Conservation (phyloP, 2,113 vertebrate genomes). For the Scalopus aquaticus region DNA sequence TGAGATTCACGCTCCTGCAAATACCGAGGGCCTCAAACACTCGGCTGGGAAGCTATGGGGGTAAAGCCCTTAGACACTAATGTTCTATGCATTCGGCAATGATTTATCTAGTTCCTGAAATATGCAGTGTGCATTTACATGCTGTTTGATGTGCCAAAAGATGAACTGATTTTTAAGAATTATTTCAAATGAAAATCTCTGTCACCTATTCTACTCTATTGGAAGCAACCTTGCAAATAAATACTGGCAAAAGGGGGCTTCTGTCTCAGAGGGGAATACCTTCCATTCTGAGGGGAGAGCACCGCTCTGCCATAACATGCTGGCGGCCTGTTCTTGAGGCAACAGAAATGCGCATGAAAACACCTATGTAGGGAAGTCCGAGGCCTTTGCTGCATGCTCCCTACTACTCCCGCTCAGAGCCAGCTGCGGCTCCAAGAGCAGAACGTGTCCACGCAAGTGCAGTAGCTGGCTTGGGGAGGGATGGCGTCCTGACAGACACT, state of each 20-base stretch:
- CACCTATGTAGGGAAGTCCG: not conserved
- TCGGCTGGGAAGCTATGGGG: not conserved
- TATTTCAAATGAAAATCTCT: not conserved
- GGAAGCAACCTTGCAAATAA: not conserved
- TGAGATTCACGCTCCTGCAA: not conserved
- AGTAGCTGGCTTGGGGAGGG: not conserved
- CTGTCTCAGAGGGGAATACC: not conserved
- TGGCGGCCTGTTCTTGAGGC: not conserved
- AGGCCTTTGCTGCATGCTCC: not conserved
- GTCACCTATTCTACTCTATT: not conserved
- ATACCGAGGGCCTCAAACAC: not conserved
- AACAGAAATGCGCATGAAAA: slow-evolving; percentile 3
- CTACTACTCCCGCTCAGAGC: not conserved
- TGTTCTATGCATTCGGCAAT: no score
- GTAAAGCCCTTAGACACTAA: not conserved
- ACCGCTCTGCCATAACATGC: not conserved
- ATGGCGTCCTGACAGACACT: not conserved
- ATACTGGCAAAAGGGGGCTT: not conserved
- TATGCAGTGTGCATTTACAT: not conserved
- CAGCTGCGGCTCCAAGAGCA: not conserved
- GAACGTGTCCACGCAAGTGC: not conserved
- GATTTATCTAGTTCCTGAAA: not conserved
- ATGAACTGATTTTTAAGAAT: not conserved
- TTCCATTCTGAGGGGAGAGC: not conserved
- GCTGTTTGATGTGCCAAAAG: not conserved